These are phyloP conservation scores for Syngnathus typhle DNA, from an alignment of 2,113 vertebrate species.

Conservation along the genomic window DNA sequence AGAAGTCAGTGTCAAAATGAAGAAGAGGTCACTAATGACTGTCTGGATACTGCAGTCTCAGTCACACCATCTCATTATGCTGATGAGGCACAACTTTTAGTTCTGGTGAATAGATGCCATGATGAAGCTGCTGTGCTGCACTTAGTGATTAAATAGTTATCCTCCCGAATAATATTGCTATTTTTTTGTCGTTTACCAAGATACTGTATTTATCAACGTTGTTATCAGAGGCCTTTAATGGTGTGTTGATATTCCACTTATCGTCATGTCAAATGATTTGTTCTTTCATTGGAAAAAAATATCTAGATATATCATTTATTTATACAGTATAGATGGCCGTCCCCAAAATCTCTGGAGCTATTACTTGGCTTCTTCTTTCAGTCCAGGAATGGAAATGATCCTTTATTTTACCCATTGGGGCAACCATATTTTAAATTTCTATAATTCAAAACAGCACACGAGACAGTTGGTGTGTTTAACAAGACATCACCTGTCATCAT, in stretches of 20 bases:
- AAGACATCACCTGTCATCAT: background rate
- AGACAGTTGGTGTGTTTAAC: background rate
- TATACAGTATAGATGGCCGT: too few relatives aligned
- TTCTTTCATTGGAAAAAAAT: background rate
- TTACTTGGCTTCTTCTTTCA: background rate
- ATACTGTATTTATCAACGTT: background rate
- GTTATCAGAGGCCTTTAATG: background rate
- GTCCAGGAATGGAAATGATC: background rate
- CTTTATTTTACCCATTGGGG: background rate
- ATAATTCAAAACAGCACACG: background rate
- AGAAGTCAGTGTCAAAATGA: constrained; percentile 57
- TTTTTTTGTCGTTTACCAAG: constrained; percentile 12
- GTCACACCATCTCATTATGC: constrained; percentile 37
- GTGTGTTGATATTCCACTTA: background rate
- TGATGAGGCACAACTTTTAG: constrained; percentile 37
- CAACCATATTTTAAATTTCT: background rate
- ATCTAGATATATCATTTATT: background rate
- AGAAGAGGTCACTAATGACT: constrained; percentile 57
- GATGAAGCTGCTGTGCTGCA: background rate
- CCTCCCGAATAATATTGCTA: background rate
- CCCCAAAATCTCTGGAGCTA: too few relatives aligned
- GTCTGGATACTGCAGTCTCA: constrained; percentile 37
- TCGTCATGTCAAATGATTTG: background rate
- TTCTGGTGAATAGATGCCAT: constrained; percentile 14
- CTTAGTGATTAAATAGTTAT: constrained; percentile 30